These are phyloP conservation scores for Caenorhabditis angaria DNA, from an alignment of 2,888 invertebrate genomes.

Conservation along the genomic window DNA sequence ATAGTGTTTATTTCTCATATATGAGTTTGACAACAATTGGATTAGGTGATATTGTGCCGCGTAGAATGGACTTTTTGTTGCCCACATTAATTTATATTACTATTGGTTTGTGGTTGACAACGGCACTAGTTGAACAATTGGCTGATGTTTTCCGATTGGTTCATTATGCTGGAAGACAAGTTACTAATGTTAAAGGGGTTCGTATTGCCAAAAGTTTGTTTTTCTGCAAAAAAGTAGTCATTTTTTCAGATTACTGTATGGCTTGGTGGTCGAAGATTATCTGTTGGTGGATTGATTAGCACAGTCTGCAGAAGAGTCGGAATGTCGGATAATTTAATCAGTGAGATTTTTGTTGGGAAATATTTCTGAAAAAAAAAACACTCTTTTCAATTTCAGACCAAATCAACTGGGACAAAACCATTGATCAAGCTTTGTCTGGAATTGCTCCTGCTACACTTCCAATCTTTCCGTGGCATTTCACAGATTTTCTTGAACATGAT, in stretches of 20 bases:
- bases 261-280: slow-evolving; percentile 66
- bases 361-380: background rate
- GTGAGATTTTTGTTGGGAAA: slow-evolving; percentile 26
- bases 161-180: slow-evolving; percentile 68
- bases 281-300: slow-evolving; percentile 67
- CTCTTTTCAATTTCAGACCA: slow-evolving; percentile 42
- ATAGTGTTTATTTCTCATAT: slow-evolving; percentile 70
- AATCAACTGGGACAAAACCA: slow-evolving; percentile 68
- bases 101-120: slow-evolving; percentile 69
- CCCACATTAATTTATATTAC: slow-evolving; percentile 68
- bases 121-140: slow-evolving; percentile 68
- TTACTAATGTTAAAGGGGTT: slow-evolving; percentile 69
- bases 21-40: slow-evolving; percentile 70
- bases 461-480: slow-evolving; percentile 70
- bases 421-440: slow-evolving; percentile 60
- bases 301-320: slow-evolving; percentile 68
- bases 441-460: slow-evolving; percentile 58
- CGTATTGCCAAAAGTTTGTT: too few relatives aligned
- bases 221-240: too few relatives aligned
- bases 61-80: slow-evolving; percentile 68
- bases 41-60: slow-evolving; percentile 67
- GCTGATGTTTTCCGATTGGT: slow-evolving; percentile 69
- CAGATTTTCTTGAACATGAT: slow-evolving; percentile 68
- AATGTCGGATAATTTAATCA: slow-evolving; percentile 66
- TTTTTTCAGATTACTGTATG: slow-evolving; percentile 64